Percentiles rank a stretch among this genome's conserved stretches.
Evolutionary conservation across 1,140 invertebrate species (phyloP).

Genomic region (Temnothorax nylanderi): DNA sequence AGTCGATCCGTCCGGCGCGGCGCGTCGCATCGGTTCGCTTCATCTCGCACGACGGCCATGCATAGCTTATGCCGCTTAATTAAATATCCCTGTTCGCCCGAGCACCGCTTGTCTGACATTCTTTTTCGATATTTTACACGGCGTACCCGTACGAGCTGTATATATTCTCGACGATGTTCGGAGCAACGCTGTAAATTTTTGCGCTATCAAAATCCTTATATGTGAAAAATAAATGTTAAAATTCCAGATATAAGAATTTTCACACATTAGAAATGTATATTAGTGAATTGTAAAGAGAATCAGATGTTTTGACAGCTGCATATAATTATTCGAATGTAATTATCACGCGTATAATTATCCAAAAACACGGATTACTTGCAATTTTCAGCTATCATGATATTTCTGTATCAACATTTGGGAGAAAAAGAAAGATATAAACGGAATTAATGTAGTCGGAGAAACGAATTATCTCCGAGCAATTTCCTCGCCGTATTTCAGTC

Average conservation of each 20-base stretch:
- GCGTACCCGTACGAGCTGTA: neutral
- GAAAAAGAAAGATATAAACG: neutral
- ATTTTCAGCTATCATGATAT: neutral
- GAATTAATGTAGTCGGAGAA: neutral
- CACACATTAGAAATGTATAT: neutral
- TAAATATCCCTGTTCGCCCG: conserved; percentile 44
- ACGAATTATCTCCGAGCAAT: neutral
- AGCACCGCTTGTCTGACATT: neutral
- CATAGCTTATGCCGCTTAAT: conserved; percentile 54
- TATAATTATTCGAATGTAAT: neutral
- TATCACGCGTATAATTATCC: neutral
- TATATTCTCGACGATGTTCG: neutral
- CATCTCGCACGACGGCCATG: conserved; percentile 36
- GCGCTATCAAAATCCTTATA: too few relatives aligned
- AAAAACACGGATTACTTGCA: neutral
- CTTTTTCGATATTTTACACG: conserved; percentile 44
- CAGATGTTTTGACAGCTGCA: neutral
- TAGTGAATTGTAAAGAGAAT: neutral
- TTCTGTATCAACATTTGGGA: neutral
- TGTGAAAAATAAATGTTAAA: neutral
- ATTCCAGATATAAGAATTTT: neutral
- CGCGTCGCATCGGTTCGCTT: conserved; percentile 1
- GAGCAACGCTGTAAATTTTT: neutral
- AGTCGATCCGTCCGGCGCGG: conserved; percentile 6
- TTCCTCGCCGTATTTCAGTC: neutral